Conservation (phyloP, 1,140 invertebrate species). For the Drosophila kurseongensis region DNA sequence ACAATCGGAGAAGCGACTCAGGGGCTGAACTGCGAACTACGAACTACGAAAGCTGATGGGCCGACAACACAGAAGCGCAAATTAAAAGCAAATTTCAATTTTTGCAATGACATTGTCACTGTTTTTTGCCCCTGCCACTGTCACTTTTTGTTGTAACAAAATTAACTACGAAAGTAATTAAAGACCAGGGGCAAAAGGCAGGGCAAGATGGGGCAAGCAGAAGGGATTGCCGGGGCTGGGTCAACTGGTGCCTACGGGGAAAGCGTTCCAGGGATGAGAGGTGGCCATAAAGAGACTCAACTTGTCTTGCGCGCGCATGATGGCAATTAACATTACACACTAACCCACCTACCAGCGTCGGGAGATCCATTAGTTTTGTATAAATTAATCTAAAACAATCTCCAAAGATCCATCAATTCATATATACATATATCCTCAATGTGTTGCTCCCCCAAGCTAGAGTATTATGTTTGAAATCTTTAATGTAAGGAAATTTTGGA, state of each 20-base stretch:
- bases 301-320: slow-evolving; percentile 72
- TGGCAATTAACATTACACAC: slow-evolving; percentile 70
- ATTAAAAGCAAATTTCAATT: slow-evolving; percentile 78
- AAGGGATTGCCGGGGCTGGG: slow-evolving; percentile 33
- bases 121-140: slow-evolving; percentile 29
- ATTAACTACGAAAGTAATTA: slow-evolving; percentile 82
- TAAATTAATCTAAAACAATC: neutral
- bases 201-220: slow-evolving; percentile 18
- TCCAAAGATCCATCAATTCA: too few relatives aligned
- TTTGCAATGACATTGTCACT: slow-evolving; percentile 63
- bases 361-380: slow-evolving; percentile 7
- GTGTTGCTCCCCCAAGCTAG: too few relatives aligned
- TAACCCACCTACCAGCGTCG: slow-evolving; percentile 14
- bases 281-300: slow-evolving; percentile 46
- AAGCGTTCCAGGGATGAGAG: slow-evolving; percentile 25
- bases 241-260: slow-evolving; percentile 59
- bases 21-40: neutral
- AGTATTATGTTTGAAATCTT: too few relatives aligned
- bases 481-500: too few relatives aligned
- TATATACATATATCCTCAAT: too few relatives aligned
- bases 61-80: slow-evolving; percentile 32
- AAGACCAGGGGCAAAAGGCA: slow-evolving; percentile 52
- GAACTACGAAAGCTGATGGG: neutral
- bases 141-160: slow-evolving; percentile 70
- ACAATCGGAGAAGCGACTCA: neutral